Base-by-base conservation (phyloP, 2,888 invertebrate species). In the Chrysopilus asiliformis region DNA sequence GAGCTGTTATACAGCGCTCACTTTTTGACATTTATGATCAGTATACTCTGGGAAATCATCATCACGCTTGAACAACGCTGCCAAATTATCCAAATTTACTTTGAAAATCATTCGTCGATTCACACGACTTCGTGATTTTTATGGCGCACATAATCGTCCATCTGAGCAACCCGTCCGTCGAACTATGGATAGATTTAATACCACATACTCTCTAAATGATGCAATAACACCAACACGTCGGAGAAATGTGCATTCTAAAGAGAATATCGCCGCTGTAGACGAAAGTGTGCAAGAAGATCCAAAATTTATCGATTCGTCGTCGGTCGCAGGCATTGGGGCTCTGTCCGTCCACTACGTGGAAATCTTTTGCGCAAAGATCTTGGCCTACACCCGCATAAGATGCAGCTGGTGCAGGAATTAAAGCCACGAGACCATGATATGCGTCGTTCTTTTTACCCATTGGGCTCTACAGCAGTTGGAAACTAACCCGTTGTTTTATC, bases 371-470 rank as follows among this genome's bases (percentile, higher is more conserved):
- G 36, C n/a, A 22, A 27, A 15, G 15, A 18, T 24, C 8, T 22
- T 9, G 36, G 20, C 22, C 4, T 36, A 13, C 25, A 37, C 10
- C 32, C 19, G n/a, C 32, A 36, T 20, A 36, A 36, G 19, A 22
- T 38, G 14, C 15, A 20, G n/a, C 8, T 32, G 10, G 22, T 28
- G 19, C 26, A 32, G 32, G 32, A 38, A 28, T 8, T 37, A 17
- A 37, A 37, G 32, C 27, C 37, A 22, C 4, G 18, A 27, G 37
- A 37, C 32, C 15, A 37, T 15, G n/a, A 19, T 13, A 27, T 27
- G 22, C 32, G 33, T 15, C 27, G 26, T 32, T n/a, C n/a, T n/a
- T n/a, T n/a, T n/a, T n/a, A n/a, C n/a, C n/a, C n/a, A n/a, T n/a
- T n/a, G n/a, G n/a, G n/a, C n/a, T n/a, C n/a, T n/a, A n/a, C n/a